Percentiles rank a stretch among this genome's conserved stretches.
Conservation (phyloP, 2,113 vertebrate genomes). For the Calonectris borealis region DNA sequence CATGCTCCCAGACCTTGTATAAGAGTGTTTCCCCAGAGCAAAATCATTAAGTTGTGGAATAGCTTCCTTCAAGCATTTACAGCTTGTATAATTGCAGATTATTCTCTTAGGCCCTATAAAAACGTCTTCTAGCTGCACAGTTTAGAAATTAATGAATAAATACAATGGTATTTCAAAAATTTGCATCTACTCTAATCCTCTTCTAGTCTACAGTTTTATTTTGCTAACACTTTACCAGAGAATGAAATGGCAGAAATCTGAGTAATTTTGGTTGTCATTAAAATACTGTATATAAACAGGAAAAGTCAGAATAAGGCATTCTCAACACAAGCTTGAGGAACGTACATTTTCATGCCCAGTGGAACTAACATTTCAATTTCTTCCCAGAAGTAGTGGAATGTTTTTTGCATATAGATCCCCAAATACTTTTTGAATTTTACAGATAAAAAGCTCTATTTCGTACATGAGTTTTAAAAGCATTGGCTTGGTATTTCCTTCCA, state of each 20-base stretch:
- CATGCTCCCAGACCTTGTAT: background rate
- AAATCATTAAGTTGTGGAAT: background rate
- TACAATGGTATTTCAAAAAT: conserved; percentile 22
- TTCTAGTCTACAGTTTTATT: background rate
- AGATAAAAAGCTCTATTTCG: conserved; percentile 56
- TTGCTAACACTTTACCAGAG: background rate
- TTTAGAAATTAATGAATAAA: conserved; percentile 43
- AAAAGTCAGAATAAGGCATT: conserved; percentile 74
- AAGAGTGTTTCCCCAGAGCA: background rate
- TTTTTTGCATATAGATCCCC: conserved; percentile 66
- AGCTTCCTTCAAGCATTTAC: conserved; percentile 35
- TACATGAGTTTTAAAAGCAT: conserved; percentile 48
- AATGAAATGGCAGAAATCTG: conserved; percentile 57
- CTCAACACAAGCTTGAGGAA: conserved; percentile 62
- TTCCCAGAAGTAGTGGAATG: conserved; percentile 54
- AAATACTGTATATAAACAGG: conserved; percentile 70
- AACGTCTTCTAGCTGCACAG: conserved; percentile 2
- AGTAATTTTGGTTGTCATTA: conserved; percentile 60
- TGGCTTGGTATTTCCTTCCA: conserved; percentile 34
- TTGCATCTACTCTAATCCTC: background rate
- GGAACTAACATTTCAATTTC: conserved; percentile 45
- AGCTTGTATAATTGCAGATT: conserved; percentile 13
- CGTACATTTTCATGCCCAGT: conserved; percentile 50
- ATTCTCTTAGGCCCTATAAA: conserved; percentile 5
- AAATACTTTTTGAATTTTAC: conserved; percentile 58